phyloP scores from a whole-genome alignment of 2,888 invertebrate species.

The Leptinotarsa rubiginosa region DNA sequence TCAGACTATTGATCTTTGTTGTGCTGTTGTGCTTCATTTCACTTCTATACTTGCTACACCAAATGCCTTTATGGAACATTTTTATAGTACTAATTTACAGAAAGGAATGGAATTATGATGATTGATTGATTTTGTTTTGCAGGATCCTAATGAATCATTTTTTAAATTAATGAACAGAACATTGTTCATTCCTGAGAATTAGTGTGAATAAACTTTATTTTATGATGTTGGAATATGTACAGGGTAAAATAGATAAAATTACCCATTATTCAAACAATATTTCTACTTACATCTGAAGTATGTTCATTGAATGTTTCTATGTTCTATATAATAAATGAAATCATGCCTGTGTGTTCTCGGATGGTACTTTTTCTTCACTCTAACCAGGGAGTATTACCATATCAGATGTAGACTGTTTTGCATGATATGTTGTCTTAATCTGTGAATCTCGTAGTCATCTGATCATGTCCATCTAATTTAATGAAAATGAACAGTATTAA shows the following conservation, averaged over 20 bases:
- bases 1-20: neutral
- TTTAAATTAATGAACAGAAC: no score
- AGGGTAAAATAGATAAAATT: no score
- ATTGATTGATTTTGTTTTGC: no score
- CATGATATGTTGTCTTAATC: constrained; percentile 1
- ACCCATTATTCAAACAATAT: no score
- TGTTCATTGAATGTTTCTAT: neutral
- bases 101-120: no score
- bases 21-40: neutral
- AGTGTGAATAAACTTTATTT: no score
- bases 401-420: constrained; percentile 12
- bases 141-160: no score
- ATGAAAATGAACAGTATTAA: constrained; percentile 38
- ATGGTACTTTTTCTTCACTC: constrained; percentile 14
- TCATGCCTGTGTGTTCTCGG: neutral
- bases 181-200: no score
- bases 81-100: no score
- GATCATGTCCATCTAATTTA: constrained; percentile 1
- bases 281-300: no score
- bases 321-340: neutral
- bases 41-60: neutral
- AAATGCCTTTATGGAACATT: neutral
- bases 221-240: no score
- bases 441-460: constrained; percentile 15
- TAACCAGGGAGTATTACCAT: constrained; percentile 18